Conservation (phyloP, 2,797 vertebrate species). For the Delichon dasypus region DNA sequence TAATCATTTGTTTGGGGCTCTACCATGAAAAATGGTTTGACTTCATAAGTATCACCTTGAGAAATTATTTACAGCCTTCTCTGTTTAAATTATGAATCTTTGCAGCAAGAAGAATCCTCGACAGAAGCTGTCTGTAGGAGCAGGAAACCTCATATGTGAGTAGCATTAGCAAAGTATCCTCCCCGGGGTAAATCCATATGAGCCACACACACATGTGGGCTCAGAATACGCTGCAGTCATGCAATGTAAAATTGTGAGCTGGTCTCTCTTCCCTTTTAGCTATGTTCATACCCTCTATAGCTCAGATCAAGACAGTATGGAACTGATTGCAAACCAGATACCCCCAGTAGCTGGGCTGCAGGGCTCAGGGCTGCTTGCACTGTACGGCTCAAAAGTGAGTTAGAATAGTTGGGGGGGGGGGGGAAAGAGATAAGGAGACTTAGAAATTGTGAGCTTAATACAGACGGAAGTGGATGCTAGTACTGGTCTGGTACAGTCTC, state of each 20-base stretch:
- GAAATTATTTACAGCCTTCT: slow-evolving; percentile 49
- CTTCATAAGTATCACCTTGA: neutral
- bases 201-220: fast-evolving
- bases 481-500: neutral
- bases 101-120: neutral
- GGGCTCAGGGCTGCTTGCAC: neutral
- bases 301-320: neutral
- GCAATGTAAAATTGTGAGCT: neutral
- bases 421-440: neutral
- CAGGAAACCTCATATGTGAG: neutral
- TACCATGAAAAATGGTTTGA: neutral
- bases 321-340: neutral
- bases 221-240: neutral
- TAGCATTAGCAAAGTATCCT: neutral
- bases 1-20: neutral
- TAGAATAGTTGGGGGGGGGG: neutral
- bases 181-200: neutral
- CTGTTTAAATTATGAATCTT: slow-evolving; percentile 31
- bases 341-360: neutral
- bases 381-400: neutral
- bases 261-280: neutral
- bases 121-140: neutral
- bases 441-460: neutral
- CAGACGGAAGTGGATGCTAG: neutral
- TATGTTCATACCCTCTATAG: neutral